Evolutionary conservation across 1,140 invertebrate genomes (phyloP), one percentile per base, ranked within the genome.

Genomic region (Lanistes nyassanus): DNA sequence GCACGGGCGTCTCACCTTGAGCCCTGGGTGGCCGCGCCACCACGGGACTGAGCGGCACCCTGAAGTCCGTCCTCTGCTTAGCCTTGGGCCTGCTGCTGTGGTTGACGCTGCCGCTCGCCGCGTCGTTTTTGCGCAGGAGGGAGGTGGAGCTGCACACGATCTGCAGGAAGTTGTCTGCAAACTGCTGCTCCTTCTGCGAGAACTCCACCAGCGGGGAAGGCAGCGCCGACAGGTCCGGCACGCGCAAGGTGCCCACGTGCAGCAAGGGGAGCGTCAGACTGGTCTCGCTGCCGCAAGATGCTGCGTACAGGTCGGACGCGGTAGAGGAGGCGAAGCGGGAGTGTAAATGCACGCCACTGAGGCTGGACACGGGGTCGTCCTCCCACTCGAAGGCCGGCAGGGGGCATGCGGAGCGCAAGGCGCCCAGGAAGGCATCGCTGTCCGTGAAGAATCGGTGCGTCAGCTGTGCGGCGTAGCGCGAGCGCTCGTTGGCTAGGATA

Each of bases 71-170:
- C 42, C 71, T 71, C 21, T 68, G 47, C 72, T 77, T 80, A 34
- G 78, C 68, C 72, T 75, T 79, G n/a, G 67, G 31, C 76, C 74
- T 76, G 42, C 42, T 16, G 42, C 19, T 9, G 42, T 47, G 42
- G 42, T 47, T 9, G 42, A 13, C 19, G 42, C 75, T 78, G 21
- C 76, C 67, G 36, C 62, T 55, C 58, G 76, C 72, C 37, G 78
- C 75, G 5, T 83, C 83, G 74, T 80, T 84, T 75, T 85, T 85
- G 60, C 82, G 80, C 56, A 89, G 81, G 11, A 88, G 80, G 62
- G 83, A 85, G 23, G 88, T 88, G 16, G 85, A 87, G 78, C 84
- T 87, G 73, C 86, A 88, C 51, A 88, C 87, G 77, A 88, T 83
- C 60, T 82, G 80, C n/a, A 89, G 80, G 73, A 89, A 88, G n/a